Conservation (phyloP, 2,888 invertebrate species). For the Gymnosoma rotundatum region DNA sequence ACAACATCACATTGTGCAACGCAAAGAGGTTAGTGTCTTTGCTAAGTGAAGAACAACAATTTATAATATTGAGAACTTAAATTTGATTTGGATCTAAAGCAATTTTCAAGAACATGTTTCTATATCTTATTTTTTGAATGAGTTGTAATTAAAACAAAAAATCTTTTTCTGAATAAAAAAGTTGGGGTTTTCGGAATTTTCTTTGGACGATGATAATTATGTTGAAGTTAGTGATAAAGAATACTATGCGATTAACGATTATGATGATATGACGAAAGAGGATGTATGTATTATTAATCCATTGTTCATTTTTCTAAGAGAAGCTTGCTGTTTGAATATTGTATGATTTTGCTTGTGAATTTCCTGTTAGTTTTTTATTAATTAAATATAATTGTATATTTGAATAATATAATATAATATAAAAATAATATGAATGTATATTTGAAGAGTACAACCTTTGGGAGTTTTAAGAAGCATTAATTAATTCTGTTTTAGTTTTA, state of each 20-base stretch:
- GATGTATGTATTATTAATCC: conserved; percentile 37
- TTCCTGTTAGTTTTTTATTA: neutral
- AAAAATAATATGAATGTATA: too few relatives aligned
- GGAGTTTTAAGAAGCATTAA: too few relatives aligned
- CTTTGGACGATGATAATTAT: conserved; percentile 27
- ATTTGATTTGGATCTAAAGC: neutral
- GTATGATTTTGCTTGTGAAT: neutral
- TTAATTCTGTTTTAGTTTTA: too few relatives aligned
- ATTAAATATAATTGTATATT: too few relatives aligned
- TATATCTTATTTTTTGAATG: neutral
- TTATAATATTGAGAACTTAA: neutral
- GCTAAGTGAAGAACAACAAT: conserved; percentile 28
- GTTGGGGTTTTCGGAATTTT: conserved; percentile 50
- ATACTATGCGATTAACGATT: conserved; percentile 23
- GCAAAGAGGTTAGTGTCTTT: conserved; percentile 79
- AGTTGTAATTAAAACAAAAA: neutral
- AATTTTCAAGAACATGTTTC: neutral
- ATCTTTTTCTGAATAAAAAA: conserved; percentile 28
- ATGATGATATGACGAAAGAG: conserved; percentile 1
- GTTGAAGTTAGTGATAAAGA: conserved; percentile 44
- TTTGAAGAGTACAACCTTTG: neutral
- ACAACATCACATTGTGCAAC: conserved; percentile 69
- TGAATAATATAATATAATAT: too few relatives aligned
- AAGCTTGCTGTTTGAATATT: neutral
- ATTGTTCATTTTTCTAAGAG: neutral